phyloP scores from a whole-genome alignment of 2,888 invertebrate species.

The Ophion ellenae region DNA sequence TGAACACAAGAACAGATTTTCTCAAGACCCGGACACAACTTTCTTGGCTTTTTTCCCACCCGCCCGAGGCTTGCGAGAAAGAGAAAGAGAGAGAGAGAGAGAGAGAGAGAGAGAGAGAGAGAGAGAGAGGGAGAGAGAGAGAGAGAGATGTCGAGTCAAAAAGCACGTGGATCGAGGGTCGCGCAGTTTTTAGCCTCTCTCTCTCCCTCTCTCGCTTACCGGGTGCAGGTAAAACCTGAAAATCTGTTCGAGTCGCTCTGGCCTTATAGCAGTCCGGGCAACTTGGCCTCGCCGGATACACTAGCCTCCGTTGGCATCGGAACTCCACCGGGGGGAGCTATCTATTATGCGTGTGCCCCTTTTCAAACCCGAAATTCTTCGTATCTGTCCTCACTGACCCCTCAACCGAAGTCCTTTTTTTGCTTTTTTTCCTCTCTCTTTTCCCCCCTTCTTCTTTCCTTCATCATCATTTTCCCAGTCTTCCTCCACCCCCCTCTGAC shows the following conservation, averaged over 20 bases:
- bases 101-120: not conserved
- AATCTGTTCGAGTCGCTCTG: conserved; percentile 54
- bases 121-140: not conserved
- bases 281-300: conserved; percentile 47
- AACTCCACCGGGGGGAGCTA: conserved; percentile 63
- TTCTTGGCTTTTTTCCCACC: not conserved
- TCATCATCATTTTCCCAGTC: not conserved
- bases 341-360: conserved; percentile 54
- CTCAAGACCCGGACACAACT: conserved; percentile 10
- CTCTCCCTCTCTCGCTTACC: not conserved
- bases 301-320: conserved; percentile 17
- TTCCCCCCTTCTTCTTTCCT: conserved; percentile 71
- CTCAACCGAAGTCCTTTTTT: conserved; percentile 3
- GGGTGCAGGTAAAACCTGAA: conserved; percentile 26
- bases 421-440: conserved; percentile 21
- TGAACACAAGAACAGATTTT: conserved; percentile 12
- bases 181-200: conserved; percentile 9
- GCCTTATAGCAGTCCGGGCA: conserved; percentile 40
- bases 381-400: conserved; percentile 76
- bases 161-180: conserved; percentile 39
- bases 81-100: not conserved
- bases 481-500: not conserved
- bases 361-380: conserved; percentile 76
- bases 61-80: not conserved
- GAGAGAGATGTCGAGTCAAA: not conserved